A percentile compares a stretch with the other conserved stretches of the same genome.
These are phyloP conservation scores for Charina bottae DNA, from an alignment of 2,113 vertebrate species.

Conservation along the genomic window DNA sequence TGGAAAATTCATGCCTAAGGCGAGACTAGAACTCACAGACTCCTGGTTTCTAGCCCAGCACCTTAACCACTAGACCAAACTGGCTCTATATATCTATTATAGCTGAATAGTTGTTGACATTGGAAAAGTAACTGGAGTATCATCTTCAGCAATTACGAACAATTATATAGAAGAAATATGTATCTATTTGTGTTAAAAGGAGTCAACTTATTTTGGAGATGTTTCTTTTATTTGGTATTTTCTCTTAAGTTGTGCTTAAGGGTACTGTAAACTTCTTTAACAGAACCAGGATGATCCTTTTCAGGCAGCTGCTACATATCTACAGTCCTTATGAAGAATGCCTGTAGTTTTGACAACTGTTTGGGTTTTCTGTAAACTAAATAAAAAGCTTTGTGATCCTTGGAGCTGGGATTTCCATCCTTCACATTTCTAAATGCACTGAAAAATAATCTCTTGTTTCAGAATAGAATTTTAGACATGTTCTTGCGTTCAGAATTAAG, in stretches of 20 bases:
- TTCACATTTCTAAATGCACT: conserved; percentile 29
- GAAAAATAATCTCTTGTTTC: background rate
- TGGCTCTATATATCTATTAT: background rate
- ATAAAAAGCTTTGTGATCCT: conserved; percentile 50
- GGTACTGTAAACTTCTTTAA: conserved; percentile 26
- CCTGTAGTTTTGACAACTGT: conserved; percentile 62
- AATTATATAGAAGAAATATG: background rate
- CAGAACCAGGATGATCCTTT: conserved; percentile 42
- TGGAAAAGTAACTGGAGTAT: background rate
- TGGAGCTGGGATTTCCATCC: conserved; percentile 4
- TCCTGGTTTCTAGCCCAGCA: background rate
- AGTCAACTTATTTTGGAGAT: background rate
- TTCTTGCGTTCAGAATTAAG: conserved; percentile 5
- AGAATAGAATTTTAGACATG: fast-evolving
- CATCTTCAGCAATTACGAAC: background rate
- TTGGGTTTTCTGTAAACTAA: conserved; percentile 56
- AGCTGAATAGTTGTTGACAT: background rate
- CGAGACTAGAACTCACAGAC: background rate
- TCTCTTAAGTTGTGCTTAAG: background rate
- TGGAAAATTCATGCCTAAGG: no score
- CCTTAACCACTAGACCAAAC: background rate
- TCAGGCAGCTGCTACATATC: background rate
- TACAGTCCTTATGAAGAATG: conserved; percentile 33
- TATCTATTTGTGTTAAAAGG: background rate
- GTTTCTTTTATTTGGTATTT: background rate